Evolutionary conservation across 2,113 vertebrate species (phyloP).

Genomic region (Ia io): DNA sequence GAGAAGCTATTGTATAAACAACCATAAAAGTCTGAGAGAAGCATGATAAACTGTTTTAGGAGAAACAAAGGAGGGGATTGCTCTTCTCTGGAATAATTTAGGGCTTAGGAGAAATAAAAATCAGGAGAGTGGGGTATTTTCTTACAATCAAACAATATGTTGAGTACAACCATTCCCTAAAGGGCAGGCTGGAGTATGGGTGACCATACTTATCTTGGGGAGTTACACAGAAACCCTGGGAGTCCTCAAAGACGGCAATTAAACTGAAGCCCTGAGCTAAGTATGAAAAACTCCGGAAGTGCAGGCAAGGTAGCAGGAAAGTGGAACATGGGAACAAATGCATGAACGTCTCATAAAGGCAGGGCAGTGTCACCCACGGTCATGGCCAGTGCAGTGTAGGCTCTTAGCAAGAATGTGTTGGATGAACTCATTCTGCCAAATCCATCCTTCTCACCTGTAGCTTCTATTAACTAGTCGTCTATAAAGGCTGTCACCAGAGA

Average conservation of each 20-base stretch:
- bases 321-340: background rate
- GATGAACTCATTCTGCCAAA: background rate
- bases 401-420: background rate
- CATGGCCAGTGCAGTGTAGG: fast-evolving
- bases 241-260: background rate
- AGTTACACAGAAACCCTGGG: background rate
- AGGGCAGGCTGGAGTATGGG: background rate
- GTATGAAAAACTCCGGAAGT: background rate
- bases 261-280: background rate
- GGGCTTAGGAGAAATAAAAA: background rate
- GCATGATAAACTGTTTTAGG: background rate
- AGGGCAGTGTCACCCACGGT: background rate
- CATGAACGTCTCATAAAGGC: fast-evolving
- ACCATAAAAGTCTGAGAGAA: background rate
- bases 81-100: background rate
- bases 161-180: background rate
- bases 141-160: background rate
- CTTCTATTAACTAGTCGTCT: background rate
- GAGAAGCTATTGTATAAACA: background rate
- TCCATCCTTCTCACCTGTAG: background rate
- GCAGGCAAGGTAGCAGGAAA: background rate
- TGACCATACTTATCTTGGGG: background rate
- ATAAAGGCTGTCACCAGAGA: background rate
- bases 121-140: background rate
- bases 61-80: background rate